phyloP scores from a whole-genome alignment of 2,888 invertebrate genomes.

The Linyphia triangularis region DNA sequence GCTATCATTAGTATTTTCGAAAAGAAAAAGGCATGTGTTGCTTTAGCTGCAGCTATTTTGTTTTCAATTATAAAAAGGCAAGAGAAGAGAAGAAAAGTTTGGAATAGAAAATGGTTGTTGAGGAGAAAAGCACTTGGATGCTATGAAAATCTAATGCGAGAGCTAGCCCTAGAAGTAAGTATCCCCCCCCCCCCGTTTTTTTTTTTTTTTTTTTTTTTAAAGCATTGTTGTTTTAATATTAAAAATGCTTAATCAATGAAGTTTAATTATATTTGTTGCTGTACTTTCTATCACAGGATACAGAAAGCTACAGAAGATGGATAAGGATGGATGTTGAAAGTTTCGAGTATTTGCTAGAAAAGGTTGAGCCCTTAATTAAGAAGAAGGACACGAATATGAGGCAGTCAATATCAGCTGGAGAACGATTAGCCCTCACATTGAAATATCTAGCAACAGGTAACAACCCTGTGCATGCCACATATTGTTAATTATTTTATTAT shows the following conservation, averaged over 20 bases:
- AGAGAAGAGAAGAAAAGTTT: neutral
- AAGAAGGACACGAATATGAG: slow-evolving; percentile 2
- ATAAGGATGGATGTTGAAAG: slow-evolving; percentile 1
- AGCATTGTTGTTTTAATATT: too few species aligned
- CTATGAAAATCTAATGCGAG: neutral
- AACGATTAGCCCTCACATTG: slow-evolving; percentile 19
- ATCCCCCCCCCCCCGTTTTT: too few species aligned
- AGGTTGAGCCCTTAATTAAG: neutral
- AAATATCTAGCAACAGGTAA: slow-evolving; percentile 31
- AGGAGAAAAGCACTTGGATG: neutral
- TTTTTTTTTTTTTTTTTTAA: too few species aligned
- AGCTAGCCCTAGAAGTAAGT: neutral
- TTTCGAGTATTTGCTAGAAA: slow-evolving; percentile 9
- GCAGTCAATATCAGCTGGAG: slow-evolving; percentile 10
- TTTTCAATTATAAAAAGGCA: neutral
- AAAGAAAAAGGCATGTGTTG: too few species aligned
- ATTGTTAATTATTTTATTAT: neutral
- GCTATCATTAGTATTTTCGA: too few species aligned
- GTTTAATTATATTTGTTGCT: neutral
- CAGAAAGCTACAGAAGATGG: neutral
- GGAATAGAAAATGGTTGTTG: neutral
- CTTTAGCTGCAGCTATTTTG: neutral
- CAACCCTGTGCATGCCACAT: neutral
- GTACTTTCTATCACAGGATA: neutral
- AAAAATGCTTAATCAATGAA: too few species aligned